Evolutionary conservation across 2,797 vertebrate genomes (phyloP).

Genomic region (Galago senegalensis): DNA sequence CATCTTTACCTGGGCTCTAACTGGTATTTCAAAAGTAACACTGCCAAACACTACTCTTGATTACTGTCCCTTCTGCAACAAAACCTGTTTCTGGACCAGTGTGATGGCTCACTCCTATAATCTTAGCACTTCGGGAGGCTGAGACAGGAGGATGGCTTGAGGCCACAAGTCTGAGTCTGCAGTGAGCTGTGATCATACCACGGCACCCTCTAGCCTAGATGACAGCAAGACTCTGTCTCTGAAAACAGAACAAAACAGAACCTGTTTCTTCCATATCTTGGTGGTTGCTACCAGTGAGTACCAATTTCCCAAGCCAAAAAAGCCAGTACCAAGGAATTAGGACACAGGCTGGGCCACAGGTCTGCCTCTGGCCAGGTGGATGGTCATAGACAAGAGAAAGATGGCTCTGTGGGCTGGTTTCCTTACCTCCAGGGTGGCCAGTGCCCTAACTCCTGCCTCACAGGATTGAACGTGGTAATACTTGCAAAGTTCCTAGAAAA

Average conservation of each 20-base stretch:
- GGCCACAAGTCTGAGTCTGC: too few species aligned
- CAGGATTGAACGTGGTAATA: neutral
- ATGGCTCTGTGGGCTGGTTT: neutral
- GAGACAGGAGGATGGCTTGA: too few species aligned
- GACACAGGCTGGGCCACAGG: neutral
- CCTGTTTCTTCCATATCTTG: neutral
- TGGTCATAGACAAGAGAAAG: too few species aligned
- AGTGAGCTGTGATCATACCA: neutral
- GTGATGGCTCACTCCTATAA: neutral
- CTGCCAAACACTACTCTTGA: neutral
- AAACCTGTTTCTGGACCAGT: too few species aligned
- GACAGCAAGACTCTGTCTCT: neutral
- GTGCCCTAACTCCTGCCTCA: fast-evolving
- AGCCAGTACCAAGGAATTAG: neutral
- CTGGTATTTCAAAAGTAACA: neutral
- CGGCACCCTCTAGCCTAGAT: neutral
- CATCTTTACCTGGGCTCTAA: neutral
- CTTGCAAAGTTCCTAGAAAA: too few species aligned
- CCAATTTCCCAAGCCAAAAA: neutral
- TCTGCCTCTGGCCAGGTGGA: neutral
- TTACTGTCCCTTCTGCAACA: too few species aligned
- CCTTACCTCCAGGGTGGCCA: fast-evolving
- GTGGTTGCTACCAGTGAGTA: neutral
- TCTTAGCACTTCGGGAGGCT: too few species aligned
- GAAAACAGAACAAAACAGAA: neutral